Conservation (phyloP, 1,140 invertebrate genomes). For the Lasioglossum albipes region DNA sequence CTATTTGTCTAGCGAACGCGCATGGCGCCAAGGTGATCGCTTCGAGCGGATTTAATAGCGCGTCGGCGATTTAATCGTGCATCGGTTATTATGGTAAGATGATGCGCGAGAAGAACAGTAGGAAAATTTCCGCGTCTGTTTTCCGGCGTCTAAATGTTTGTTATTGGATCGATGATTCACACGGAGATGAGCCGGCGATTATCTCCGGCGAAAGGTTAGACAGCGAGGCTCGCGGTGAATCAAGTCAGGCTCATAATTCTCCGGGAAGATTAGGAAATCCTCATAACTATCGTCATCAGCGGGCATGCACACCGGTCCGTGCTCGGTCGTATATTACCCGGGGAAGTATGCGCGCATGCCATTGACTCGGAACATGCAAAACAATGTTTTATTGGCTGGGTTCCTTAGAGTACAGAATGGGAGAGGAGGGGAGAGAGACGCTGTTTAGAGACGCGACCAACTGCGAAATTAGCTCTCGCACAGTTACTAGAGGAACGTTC, state of each 20-base stretch:
- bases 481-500: no score
- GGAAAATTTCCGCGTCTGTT: not conserved
- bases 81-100: no score
- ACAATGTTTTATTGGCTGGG: slow-evolving; percentile 40
- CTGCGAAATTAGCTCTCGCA: no score
- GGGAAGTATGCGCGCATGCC: slow-evolving; percentile 14
- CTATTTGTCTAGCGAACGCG: no score
- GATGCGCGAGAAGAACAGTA: not conserved
- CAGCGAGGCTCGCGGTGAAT: slow-evolving; percentile 20
- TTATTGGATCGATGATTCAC: not conserved
- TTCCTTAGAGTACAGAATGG: not conserved
- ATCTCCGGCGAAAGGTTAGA: slow-evolving; percentile 32
- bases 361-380: slow-evolving; percentile 32
- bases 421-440: no score
- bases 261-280: slow-evolving; percentile 46
- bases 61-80: not conserved
- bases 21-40: not conserved
- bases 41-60: not conserved
- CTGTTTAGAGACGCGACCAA: no score
- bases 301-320: slow-evolving; percentile 7
- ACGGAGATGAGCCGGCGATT: slow-evolving; percentile 13
- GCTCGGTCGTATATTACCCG: slow-evolving; percentile 25
- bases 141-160: not conserved
- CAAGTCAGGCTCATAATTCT: slow-evolving; percentile 29
- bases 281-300: slow-evolving; percentile 46